Evolutionary conservation across 2,113 vertebrate genomes (phyloP), one percentile per base, ranked within the genome.

Genomic region (Lichenostomus cassidix): DNA sequence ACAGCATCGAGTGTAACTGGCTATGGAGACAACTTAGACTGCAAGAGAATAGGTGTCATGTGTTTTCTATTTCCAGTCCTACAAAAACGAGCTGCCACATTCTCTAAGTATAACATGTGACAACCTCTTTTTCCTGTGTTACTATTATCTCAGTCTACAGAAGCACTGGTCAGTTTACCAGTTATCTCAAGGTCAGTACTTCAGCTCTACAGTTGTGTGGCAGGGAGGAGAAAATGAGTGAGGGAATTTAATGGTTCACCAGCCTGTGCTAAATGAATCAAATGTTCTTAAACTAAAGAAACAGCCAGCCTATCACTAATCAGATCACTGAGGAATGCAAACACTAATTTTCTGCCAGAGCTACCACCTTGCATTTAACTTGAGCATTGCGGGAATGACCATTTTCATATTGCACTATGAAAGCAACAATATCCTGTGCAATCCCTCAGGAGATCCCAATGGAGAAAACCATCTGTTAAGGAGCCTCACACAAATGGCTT

Each of bases 41-140:
- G n/a, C 44, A 68, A 80, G 25, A 75, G 12, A 87, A 76, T 0
- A 69, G 6, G 10, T 69, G 13, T 5, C 67, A 73, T 0, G 0
- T 25, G 28, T 24, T 83, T 77, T 82, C 50, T 59, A 5, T 47
- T 62, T 69, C 31, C 64, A 89, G 23, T 63, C 33, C 79, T 37
- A 64, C 23, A 83, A 79, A 94, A 90, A 56, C 12, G 42, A 88
- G 53, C 62, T 80, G 41, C 28, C 50, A 41, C 12, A 33, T 73
- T 60, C 50, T 24, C 28, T 7, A 59, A 60, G 37, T 63, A 1
- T 29, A 83, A 69, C 25, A 81, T 20, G 46, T 64, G 56, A 62
- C 49, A 37, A 21, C 24, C 10, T 68, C 11, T 0, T 37, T 81
- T 89, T 62, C 28, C 47, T 83, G 46, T n/a, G n/a, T 24, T 56